Evolutionary conservation across 2,888 invertebrate genomes (phyloP).

Genomic region (Matsumyia berberina): DNA sequence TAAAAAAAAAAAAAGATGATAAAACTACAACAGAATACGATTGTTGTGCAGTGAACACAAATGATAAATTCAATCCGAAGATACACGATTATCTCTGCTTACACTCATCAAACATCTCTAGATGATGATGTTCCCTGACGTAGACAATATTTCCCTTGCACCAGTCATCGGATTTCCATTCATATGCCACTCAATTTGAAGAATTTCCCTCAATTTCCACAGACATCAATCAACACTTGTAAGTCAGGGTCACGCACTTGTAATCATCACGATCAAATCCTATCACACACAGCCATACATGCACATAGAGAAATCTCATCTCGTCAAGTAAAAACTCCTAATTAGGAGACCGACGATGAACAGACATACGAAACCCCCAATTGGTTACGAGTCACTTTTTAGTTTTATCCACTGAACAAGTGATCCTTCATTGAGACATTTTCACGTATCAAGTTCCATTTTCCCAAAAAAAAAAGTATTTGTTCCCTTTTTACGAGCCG

Average conservation of each 20-base stretch:
- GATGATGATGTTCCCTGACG: slow-evolving; percentile 61
- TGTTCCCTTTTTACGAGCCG: slow-evolving; percentile 63
- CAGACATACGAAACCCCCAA: slow-evolving; percentile 38
- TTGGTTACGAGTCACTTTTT: slow-evolving; percentile 45
- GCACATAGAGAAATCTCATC: slow-evolving; percentile 30
- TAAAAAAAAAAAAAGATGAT: slow-evolving; percentile 5
- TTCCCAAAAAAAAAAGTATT: slow-evolving; percentile 30
- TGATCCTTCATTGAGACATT: slow-evolving; percentile 61
- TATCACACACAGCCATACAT: slow-evolving; percentile 27
- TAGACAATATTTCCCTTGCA: slow-evolving; percentile 47
- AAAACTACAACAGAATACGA: slow-evolving; percentile 36
- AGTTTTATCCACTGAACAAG: slow-evolving; percentile 32
- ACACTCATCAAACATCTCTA: slow-evolving; percentile 60
- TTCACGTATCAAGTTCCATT: slow-evolving; percentile 69
- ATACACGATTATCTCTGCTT: slow-evolving; percentile 66
- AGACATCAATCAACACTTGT: slow-evolving; percentile 75
- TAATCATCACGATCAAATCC: slow-evolving; percentile 71
- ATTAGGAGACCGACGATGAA: slow-evolving; percentile 60
- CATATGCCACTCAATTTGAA: slow-evolving; percentile 69
- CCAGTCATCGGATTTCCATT: slow-evolving; percentile 69
- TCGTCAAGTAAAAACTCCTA: slow-evolving; percentile 48
- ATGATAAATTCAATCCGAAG: slow-evolving; percentile 63
- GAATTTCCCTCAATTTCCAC: slow-evolving; percentile 70
- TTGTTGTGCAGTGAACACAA: slow-evolving; percentile 52
- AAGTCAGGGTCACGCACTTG: slow-evolving; percentile 74